phyloP scores from a whole-genome alignment of 2,888 invertebrate genomes.

The Brenthis daphne region DNA sequence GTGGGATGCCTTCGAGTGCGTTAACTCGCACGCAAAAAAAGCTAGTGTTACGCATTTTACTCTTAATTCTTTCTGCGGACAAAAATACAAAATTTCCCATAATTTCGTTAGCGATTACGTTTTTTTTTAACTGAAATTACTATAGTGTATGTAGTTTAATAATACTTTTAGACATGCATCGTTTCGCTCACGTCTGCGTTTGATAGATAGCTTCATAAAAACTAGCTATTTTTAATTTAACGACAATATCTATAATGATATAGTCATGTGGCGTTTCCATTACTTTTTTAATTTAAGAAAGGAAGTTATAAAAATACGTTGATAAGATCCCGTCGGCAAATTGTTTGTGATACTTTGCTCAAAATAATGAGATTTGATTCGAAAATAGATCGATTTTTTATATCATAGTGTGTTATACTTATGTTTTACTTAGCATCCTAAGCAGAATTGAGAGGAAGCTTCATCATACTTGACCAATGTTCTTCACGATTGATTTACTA shows the following conservation, averaged over 20 bases:
- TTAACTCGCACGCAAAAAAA: slow-evolving; percentile 60
- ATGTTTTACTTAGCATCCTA: no score
- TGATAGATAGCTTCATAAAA: slow-evolving; percentile 17
- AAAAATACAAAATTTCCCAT: slow-evolving; percentile 36
- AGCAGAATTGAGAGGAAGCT: background rate
- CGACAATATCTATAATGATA: slow-evolving; percentile 16
- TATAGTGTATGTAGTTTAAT: slow-evolving; percentile 2
- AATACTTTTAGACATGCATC: slow-evolving; percentile 7
- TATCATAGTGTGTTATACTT: no score
- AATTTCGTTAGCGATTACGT: slow-evolving; percentile 3
- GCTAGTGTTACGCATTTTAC: slow-evolving; percentile 53
- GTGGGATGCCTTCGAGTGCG: slow-evolving; percentile 61
- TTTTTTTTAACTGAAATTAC: background rate
- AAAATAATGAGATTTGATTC: slow-evolving; percentile 4
- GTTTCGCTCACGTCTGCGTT: background rate
- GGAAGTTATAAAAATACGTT: slow-evolving; percentile 21
- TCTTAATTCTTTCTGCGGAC: slow-evolving; percentile 65
- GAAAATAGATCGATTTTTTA: no score
- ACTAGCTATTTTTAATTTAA: slow-evolving; percentile 20
- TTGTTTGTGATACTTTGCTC: slow-evolving; percentile 2
- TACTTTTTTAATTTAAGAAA: slow-evolving; percentile 19
- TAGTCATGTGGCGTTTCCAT: slow-evolving; percentile 11
- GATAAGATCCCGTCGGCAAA: slow-evolving; percentile 6
- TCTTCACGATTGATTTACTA: no score
- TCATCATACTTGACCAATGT: no score